Percentiles rank a stretch among this genome's conserved stretches.
These are phyloP conservation scores for Bathynomus jamesi DNA, from an alignment of 1,140 invertebrate genomes.

Conservation along the genomic window DNA sequence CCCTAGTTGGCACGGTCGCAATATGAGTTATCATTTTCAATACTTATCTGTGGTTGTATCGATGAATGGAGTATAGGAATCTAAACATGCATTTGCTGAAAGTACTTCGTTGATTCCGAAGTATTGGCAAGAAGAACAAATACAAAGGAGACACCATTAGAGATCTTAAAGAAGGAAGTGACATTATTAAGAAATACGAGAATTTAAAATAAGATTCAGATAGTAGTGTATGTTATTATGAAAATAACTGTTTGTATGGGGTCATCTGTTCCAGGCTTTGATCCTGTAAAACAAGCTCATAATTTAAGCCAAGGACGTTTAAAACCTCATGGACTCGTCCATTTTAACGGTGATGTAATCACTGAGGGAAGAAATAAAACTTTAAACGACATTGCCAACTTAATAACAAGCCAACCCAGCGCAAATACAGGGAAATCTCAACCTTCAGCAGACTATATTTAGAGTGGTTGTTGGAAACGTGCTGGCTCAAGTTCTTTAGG, in stretches of 20 bases:
- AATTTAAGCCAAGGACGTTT: not conserved
- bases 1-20: too few relatives aligned
- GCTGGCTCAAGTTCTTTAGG: not conserved
- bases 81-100: too few relatives aligned
- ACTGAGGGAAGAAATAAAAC: not conserved
- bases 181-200: not conserved
- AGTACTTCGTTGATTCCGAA: too few relatives aligned
- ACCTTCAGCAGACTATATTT: not conserved
- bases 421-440: not conserved
- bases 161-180: not conserved
- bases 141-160: not conserved
- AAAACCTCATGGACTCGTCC: not conserved
- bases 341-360: not conserved
- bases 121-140: too few relatives aligned
- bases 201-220: not conserved
- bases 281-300: not conserved
- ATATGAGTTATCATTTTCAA: too few relatives aligned
- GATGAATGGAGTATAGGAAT: too few relatives aligned
- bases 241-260: not conserved
- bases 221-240: not conserved
- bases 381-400: not conserved
- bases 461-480: not conserved
- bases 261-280: not conserved
- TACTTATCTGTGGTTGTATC: too few relatives aligned
- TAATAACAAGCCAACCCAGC: not conserved